Evolutionary conservation across 2,113 vertebrate genomes (phyloP).

Genomic region (Recurvirostra avosetta): DNA sequence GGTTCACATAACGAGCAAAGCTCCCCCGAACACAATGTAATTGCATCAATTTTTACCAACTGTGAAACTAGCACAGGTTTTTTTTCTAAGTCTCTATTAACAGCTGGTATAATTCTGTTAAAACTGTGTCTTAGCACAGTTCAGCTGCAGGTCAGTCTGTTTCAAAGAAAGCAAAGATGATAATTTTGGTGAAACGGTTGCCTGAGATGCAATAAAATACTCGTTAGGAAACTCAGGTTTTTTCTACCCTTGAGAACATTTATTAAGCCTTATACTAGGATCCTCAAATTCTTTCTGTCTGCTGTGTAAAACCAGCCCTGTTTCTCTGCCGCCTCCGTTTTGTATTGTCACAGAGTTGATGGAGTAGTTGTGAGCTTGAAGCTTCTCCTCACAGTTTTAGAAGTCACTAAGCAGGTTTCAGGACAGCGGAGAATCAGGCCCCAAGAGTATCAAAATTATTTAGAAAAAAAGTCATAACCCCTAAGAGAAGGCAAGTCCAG

Average conservation of each 20-base stretch:
- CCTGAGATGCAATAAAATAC: not conserved
- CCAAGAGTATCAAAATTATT: not conserved
- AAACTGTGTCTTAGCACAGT: not conserved
- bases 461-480: not conserved
- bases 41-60: not conserved
- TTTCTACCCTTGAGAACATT: not conserved
- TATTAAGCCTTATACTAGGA: not conserved
- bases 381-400: not conserved
- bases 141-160: slow-evolving; percentile 19
- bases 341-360: not conserved
- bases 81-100: not conserved
- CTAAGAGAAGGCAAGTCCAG: not conserved
- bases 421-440: not conserved
- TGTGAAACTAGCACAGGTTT: not conserved
- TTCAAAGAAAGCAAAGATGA: slow-evolving; percentile 22
- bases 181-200: not conserved
- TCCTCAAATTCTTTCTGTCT: not conserved
- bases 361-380: not conserved
- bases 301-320: not conserved
- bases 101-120: slow-evolving; percentile 18
- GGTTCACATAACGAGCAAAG: not conserved
- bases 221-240: not conserved
- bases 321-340: not conserved
- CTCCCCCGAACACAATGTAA: not conserved
- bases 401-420: not conserved